Percentiles rank a stretch among this genome's conserved stretches.
Conservation (phyloP, 1,140 invertebrate genomes). For the Caenorhabditis remanei region DNA sequence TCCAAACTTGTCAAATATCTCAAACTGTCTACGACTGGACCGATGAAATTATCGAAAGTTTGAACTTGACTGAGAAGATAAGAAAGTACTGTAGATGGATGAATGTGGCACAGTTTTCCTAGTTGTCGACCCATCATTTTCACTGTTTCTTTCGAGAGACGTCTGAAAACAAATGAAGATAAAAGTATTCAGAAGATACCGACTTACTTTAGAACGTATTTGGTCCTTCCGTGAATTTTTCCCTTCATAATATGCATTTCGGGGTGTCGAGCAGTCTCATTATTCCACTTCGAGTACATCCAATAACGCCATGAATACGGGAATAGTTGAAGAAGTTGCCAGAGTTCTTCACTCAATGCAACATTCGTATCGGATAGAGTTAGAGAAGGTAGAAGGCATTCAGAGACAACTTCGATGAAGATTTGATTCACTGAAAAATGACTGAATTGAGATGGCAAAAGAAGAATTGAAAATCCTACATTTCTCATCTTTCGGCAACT, state of each 20-base stretch:
- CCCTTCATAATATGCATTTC: conserved; percentile 86
- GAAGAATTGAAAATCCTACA: neutral
- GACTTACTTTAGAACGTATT: conserved; percentile 91
- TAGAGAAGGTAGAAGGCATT: conserved; percentile 88
- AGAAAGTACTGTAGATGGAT: conserved; percentile 94
- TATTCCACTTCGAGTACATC: conserved; percentile 54
- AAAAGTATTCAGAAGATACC: too few relatives aligned
- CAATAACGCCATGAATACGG: conserved; percentile 92
- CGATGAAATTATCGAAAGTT: conserved; percentile 94
- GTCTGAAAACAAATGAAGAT: conserved; percentile 76
- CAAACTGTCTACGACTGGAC: conserved; percentile 95
- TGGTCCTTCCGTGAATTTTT: conserved; percentile 90
- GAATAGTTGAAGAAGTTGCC: conserved; percentile 90
- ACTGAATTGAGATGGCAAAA: neutral
- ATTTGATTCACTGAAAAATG: conserved; percentile 68
- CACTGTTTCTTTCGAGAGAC: conserved; percentile 97
- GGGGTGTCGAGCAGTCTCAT: conserved; percentile 84
- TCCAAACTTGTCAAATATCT: conserved; percentile 95
- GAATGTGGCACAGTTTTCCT: conserved; percentile 95
- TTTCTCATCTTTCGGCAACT: conserved; percentile 28
- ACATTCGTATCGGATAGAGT: conserved; percentile 92
- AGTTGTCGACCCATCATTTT: conserved; percentile 94
- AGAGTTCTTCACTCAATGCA: conserved; percentile 94
- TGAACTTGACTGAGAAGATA: conserved; percentile 94
- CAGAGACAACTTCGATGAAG: conserved; percentile 88